Base-by-base conservation (phyloP, 2,113 vertebrate genomes). In the Stercorarius parasiticus region DNA sequence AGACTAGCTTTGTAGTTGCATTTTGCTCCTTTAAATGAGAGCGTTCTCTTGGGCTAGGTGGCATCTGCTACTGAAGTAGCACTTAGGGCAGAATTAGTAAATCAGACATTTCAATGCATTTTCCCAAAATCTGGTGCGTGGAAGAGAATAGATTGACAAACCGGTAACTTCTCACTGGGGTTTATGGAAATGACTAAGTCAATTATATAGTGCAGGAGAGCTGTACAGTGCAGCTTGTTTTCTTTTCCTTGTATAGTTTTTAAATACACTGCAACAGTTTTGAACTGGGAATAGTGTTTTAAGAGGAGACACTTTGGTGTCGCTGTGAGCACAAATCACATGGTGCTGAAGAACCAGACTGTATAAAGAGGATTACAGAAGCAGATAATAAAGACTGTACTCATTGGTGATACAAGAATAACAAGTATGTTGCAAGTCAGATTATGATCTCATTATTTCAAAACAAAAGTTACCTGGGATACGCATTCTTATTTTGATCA, bases 41-140 rank as follows among this genome's bases (percentile, higher is more conserved):
- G 64, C 36, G 29, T 92, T 96, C 92, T 92, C 96, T 86, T 90
- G 94, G 88, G 93, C 82, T 93, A 76, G 73, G 61, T 83, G 88
- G 38, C 95, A 96, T 95, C 95, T 97, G 95, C 92, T 96, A 13
- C 87, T 94, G 93, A 93, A 96, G 84, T 87, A 78, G 86, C 79
- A 95, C 92, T 91, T 88, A 95, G 81, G 95, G 93, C 96, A 97
- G 87, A 94, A 96, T 97, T 93, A 95, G 88, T 84, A 96, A 95
- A 90, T 93, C 81, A 88, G 62, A 59, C 61, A 85, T 95, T 94
- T 86, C 62, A 85, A 29, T 89, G 62, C 86, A 13, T 94, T 88
- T 92, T 47, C 66, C 83, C 62, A 29, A 88, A 95, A 88, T 86
- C 77, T 67, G 64, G 14, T 85, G 36, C 21, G 50, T 78, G 55